Evolutionary conservation across 2,888 invertebrate genomes (phyloP).

Genomic region (Torymus tubicola): DNA sequence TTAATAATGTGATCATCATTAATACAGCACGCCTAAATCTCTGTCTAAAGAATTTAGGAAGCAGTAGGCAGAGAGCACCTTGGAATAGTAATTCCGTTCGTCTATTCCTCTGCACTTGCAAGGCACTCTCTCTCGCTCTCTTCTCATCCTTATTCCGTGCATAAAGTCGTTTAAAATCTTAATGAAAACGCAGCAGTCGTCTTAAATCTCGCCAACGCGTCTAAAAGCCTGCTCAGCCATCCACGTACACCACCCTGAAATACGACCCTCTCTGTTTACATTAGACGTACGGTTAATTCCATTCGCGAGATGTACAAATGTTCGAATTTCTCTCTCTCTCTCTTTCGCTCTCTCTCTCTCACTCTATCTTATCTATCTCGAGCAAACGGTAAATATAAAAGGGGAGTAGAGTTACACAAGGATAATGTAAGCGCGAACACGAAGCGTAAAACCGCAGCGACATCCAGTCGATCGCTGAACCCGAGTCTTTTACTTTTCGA

Average conservation of each 20-base stretch:
- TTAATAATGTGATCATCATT: no score
- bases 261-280: slow-evolving; percentile 20
- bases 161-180: slow-evolving; percentile 47
- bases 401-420: background rate
- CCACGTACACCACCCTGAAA: background rate
- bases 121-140: no score
- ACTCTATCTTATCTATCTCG: no score
- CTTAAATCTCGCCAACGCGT: slow-evolving; percentile 24
- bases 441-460: background rate
- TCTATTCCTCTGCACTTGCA: background rate
- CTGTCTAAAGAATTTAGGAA: no score
- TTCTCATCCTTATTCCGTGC: slow-evolving; percentile 25
- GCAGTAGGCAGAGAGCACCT: background rate
- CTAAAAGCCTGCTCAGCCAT: background rate
- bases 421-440: background rate
- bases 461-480: no score
- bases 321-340: no score
- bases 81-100: slow-evolving; percentile 30
- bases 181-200: slow-evolving; percentile 42
- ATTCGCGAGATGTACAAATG: background rate
- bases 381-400: background rate
- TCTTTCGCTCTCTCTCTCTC: no score
- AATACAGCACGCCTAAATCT: no score
- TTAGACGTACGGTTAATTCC: slow-evolving; percentile 4
- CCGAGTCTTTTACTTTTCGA: background rate